These are phyloP conservation scores for Drosophila mauritiana DNA, from an alignment of 1,140 invertebrate species.

Conservation along the genomic window DNA sequence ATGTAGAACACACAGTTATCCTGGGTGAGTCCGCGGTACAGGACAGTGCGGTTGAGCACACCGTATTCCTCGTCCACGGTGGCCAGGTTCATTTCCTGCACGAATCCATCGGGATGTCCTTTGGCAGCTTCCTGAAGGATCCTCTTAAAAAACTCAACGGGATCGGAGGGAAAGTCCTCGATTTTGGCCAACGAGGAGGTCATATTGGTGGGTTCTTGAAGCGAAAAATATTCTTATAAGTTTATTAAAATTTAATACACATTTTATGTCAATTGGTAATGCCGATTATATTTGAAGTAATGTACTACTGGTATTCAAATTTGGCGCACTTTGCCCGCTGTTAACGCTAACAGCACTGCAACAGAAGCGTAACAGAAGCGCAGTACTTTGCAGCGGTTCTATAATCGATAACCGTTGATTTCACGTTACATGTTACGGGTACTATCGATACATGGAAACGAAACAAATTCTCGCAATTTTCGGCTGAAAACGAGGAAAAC, in stretches of 20 bases:
- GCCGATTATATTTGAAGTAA: too few species aligned
- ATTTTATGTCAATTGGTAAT: too few species aligned
- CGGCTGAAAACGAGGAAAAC: conserved; percentile 9
- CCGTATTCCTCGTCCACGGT: conserved; percentile 69
- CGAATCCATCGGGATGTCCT: background rate
- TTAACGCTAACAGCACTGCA: conserved; percentile 11
- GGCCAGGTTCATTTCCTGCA: conserved; percentile 69
- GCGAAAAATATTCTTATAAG: too few species aligned
- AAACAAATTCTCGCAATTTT: background rate
- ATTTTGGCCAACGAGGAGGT: conserved; percentile 61
- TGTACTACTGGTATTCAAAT: background rate
- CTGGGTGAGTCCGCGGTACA: conserved; percentile 63
- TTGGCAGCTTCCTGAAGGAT: conserved; percentile 27
- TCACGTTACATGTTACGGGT: background rate
- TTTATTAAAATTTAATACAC: too few species aligned
- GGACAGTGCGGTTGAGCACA: conserved; percentile 71
- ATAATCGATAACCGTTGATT: too few species aligned
- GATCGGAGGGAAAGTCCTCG: conserved; percentile 39
- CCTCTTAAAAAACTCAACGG: conserved; percentile 56
- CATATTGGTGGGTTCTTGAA: conserved; percentile 18
- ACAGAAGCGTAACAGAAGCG: background rate
- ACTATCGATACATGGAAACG: background rate
- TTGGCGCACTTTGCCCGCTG: background rate
- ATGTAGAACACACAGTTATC: conserved; percentile 67
- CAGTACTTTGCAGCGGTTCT: too few species aligned